Evolutionary conservation across 92 coral and sea anemone species (phyloP).

Genomic region (Bergia puertoricense): DNA sequence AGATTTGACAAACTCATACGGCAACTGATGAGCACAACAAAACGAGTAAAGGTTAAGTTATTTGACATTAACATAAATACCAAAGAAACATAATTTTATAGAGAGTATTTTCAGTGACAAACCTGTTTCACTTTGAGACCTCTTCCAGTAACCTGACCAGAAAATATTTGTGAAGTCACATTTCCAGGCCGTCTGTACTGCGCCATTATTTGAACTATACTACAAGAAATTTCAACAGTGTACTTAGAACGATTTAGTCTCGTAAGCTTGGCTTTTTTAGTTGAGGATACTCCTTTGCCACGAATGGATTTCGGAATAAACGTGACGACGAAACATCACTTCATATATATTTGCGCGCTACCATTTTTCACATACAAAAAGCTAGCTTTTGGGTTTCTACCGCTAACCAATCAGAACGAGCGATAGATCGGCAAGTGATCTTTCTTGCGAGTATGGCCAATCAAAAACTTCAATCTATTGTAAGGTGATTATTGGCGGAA

Average conservation of each 20-base stretch:
- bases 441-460: conserved; percentile 43
- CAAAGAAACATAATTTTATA: not conserved
- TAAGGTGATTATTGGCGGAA: conserved; percentile 52
- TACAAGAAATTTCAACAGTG: not conserved
- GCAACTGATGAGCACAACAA: conserved; percentile 58
- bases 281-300: conserved; percentile 13
- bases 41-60: not conserved
- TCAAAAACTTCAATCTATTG: conserved; percentile 51
- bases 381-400: not conserved
- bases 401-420: conserved; percentile 50
- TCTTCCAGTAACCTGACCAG: conserved; percentile 71
- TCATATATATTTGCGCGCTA: conserved; percentile 51
- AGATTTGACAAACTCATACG: conserved; percentile 68
- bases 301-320: conserved; percentile 28
- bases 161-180: conserved; percentile 56
- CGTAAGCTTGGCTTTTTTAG: not conserved
- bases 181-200: conserved; percentile 48
- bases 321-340: conserved; percentile 6
- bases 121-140: conserved; percentile 69
- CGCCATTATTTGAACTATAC: conserved; percentile 60
- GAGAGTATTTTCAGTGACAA: conserved; percentile 37
- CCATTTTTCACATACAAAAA: conserved; percentile 28
- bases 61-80: not conserved
- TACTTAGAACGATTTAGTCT: not conserved
- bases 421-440: conserved; percentile 26